Conservation (phyloP, 2,797 vertebrate species). For the Poeciliopsis gracilis region DNA sequence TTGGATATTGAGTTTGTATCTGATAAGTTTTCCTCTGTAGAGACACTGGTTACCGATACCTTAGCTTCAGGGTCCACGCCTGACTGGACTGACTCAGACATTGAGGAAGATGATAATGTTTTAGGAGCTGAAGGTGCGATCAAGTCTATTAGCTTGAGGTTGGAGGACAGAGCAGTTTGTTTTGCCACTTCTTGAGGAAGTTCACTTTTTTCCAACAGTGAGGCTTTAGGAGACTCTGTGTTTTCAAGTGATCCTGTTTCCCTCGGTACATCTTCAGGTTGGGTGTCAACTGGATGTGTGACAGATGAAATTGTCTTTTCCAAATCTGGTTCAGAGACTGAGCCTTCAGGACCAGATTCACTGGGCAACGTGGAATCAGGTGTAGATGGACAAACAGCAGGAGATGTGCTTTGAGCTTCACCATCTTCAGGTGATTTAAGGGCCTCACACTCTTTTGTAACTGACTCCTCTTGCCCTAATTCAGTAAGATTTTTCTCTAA, state of each 20-base stretch:
- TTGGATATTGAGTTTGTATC: slow-evolving; percentile 8
- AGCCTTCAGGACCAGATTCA: slow-evolving; percentile 15
- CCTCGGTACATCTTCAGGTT: slow-evolving; percentile 13
- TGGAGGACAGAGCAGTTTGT: slow-evolving; percentile 27
- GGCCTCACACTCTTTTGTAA: slow-evolving; percentile 19
- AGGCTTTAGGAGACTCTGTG: slow-evolving; percentile 5
- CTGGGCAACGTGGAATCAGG: slow-evolving; percentile 17
- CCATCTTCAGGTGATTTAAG: slow-evolving; percentile 16
- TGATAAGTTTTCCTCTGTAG: slow-evolving; percentile 4
- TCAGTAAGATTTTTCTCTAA: slow-evolving; percentile 15
- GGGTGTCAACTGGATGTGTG: slow-evolving; percentile 7
- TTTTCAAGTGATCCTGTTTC: slow-evolving; percentile 19
- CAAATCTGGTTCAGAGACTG: slow-evolving; percentile 12
- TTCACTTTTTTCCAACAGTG: slow-evolving; percentile 16
- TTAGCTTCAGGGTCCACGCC: slow-evolving; percentile 34
- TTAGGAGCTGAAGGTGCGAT: slow-evolving; percentile 3
- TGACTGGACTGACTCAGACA: slow-evolving; percentile 22
- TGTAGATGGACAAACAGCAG: not conserved
- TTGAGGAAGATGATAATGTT: slow-evolving; percentile 19
- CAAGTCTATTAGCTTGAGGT: slow-evolving; percentile 20
- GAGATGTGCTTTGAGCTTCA: slow-evolving; percentile 17
- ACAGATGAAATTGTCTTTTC: slow-evolving; percentile 6
- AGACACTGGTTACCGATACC: slow-evolving; percentile 21
- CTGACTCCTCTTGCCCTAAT: slow-evolving; percentile 5
- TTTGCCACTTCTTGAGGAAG: slow-evolving; percentile 11